Evolutionary conservation across 2,888 invertebrate species (phyloP).

Genomic region (Orthosia incerta): DNA sequence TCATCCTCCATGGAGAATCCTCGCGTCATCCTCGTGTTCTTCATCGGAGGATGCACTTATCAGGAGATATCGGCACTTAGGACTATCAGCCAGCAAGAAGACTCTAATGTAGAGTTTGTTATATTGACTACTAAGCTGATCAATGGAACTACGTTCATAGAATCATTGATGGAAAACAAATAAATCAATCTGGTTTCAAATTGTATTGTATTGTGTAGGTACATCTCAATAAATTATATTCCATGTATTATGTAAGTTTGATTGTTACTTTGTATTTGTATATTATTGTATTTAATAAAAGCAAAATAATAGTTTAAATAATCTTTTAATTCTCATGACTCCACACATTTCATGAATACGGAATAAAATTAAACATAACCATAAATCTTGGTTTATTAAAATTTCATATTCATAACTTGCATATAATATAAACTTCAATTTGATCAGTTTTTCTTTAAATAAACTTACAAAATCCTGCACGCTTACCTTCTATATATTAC

Average conservation of each 20-base stretch:
- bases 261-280: conserved; percentile 43
- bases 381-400: conserved; percentile 86
- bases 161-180: conserved; percentile 92
- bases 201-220: neutral
- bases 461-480: conserved; percentile 89
- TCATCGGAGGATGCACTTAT: conserved; percentile 99
- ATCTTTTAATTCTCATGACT: conserved; percentile 74
- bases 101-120: conserved; percentile 96
- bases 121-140: conserved; percentile 98
- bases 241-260: conserved; percentile 27
- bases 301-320: conserved; percentile 70
- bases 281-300: conserved; percentile 65
- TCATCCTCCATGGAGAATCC: conserved; percentile 91
- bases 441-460: conserved; percentile 88
- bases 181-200: conserved; percentile 40
- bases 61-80: conserved; percentile 96
- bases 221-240: conserved; percentile 25
- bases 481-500: conserved; percentile 90
- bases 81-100: conserved; percentile 94
- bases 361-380: conserved; percentile 81
- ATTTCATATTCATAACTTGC: conserved; percentile 89
- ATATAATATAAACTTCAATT: conserved; percentile 89
- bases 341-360: conserved; percentile 70
- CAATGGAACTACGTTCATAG: conserved; percentile 96
- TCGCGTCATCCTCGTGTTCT: conserved; percentile 96